These are phyloP conservation scores for Hormiphora californensis DNA, from an alignment of 37 sponge, comb jelly and placozoan species.

Conservation along the genomic window DNA sequence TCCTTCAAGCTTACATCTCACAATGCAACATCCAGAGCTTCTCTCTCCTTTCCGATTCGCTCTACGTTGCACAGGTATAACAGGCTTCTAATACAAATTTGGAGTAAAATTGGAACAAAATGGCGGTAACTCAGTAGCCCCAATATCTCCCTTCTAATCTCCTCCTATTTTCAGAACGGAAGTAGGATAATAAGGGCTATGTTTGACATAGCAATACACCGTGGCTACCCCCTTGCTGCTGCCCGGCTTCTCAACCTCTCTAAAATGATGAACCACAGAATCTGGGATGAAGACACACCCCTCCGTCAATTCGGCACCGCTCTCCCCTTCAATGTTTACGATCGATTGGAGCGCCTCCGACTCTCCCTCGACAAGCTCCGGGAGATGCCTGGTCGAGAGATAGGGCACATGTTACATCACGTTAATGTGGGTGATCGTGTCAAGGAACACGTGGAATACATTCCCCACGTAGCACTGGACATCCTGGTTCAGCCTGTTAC, in stretches of 20 bases:
- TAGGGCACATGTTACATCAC: slow-evolving; percentile 82
- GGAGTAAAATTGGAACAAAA: too few relatives aligned
- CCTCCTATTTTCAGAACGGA: slow-evolving; percentile 66
- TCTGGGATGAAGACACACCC: slow-evolving; percentile 85
- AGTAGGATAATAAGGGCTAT: slow-evolving; percentile 78
- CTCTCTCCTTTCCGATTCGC: slow-evolving; percentile 89
- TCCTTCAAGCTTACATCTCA: slow-evolving; percentile 83
- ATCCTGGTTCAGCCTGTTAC: slow-evolving; percentile 91
- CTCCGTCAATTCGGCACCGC: slow-evolving; percentile 73
- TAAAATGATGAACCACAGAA: slow-evolving; percentile 72
- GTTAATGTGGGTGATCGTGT: slow-evolving; percentile 68
- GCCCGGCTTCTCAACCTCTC: slow-evolving; percentile 65
- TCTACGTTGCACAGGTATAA: slow-evolving; percentile 83
- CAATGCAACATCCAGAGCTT: slow-evolving; percentile 68
- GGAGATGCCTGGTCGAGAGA: slow-evolving; percentile 85
- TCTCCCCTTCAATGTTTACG: slow-evolving; percentile 61
- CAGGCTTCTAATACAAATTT: too few relatives aligned
- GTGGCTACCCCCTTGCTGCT: slow-evolving; percentile 68
- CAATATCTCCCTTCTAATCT: background rate
- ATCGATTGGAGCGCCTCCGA: slow-evolving; percentile 63
- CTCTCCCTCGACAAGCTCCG: slow-evolving; percentile 62
- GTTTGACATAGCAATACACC: slow-evolving; percentile 85
- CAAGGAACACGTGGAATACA: slow-evolving; percentile 61
- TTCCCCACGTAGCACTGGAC: slow-evolving; percentile 69
- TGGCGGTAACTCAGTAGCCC: background rate